A percentile compares a stretch with the other conserved stretches of the same genome.
These are phyloP conservation scores for Oreochromis niloticus DNA, from an alignment of 2,113 vertebrate species.

Conservation along the genomic window DNA sequence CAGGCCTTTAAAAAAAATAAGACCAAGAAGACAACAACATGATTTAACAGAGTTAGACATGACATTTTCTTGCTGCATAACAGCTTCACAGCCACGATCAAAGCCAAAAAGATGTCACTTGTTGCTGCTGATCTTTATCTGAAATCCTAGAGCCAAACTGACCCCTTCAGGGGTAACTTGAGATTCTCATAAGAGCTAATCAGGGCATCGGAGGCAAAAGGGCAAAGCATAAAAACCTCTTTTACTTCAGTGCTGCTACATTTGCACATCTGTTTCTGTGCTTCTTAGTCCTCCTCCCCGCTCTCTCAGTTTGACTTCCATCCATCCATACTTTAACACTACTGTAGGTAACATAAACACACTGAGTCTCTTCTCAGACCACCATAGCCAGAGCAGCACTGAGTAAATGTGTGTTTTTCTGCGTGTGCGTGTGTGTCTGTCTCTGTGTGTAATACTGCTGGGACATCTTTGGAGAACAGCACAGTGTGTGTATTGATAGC, in stretches of 20 bases:
- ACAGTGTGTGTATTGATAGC: slow-evolving; percentile 37
- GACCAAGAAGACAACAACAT: not conserved
- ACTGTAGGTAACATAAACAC: slow-evolving; percentile 50
- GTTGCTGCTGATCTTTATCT: not conserved
- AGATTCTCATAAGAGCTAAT: slow-evolving; percentile 6
- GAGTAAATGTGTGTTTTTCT: slow-evolving; percentile 4
- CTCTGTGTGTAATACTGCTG: not conserved
- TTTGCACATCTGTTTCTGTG: slow-evolving; percentile 11
- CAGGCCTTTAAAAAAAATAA: not conserved
- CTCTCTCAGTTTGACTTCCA: slow-evolving; percentile 12
- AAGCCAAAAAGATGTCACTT: not conserved
- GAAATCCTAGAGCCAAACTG: not conserved
- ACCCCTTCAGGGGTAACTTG: not conserved
- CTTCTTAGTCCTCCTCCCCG: not conserved
- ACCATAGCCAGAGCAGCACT: slow-evolving; percentile 3
- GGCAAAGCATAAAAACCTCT: slow-evolving; percentile 6
- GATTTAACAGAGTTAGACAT: not conserved
- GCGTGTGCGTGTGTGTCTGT: not conserved
- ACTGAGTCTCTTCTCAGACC: slow-evolving; percentile 10
- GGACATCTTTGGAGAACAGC: slow-evolving; percentile 3
- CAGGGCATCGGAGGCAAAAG: not conserved
- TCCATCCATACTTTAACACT: slow-evolving; percentile 12
- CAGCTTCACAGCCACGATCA: not conserved
- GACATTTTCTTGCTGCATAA: not conserved
- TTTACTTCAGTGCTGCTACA: not conserved